phyloP scores from a whole-genome alignment of 2,888 invertebrate genomes.

The Drosophila longiperda region DNA sequence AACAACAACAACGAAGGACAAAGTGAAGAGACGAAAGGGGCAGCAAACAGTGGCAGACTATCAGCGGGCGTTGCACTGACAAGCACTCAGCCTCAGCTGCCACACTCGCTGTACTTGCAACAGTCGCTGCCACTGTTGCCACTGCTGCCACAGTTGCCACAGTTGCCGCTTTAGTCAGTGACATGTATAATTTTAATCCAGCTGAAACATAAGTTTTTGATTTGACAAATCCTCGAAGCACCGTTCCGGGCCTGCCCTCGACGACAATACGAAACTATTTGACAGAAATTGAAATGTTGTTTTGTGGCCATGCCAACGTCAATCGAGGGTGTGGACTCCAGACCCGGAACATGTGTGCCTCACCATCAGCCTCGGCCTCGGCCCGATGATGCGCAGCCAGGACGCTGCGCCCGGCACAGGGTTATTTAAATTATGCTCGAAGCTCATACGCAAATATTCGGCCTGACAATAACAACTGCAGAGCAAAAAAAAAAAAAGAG shows the following conservation, averaged over 20 bases:
- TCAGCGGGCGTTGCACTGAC: constrained; percentile 32
- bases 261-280: constrained; percentile 71
- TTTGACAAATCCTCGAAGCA: constrained; percentile 73
- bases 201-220: constrained; percentile 83
- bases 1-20: constrained; percentile 23
- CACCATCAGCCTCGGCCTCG: background rate
- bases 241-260: constrained; percentile 14
- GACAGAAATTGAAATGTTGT: constrained; percentile 77
- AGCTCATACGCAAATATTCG: constrained; percentile 68
- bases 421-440: constrained; percentile 63
- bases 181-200: constrained; percentile 83
- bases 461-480: constrained; percentile 2
- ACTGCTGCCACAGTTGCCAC: constrained; percentile 15
- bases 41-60: constrained; percentile 29
- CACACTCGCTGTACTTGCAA: constrained; percentile 1
- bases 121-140: constrained; percentile 32
- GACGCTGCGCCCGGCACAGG: constrained; percentile 8
- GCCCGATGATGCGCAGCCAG: constrained; percentile 1
- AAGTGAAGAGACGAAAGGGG: constrained; percentile 23
- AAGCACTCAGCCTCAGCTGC: constrained; percentile 43
- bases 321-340: constrained; percentile 62
- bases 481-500: background rate
- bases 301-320: constrained; percentile 67
- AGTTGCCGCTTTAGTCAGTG: constrained; percentile 52
- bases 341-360: constrained; percentile 1